Conservation (phyloP, 2,797 vertebrate genomes). For the Gouania willdenowi region DNA sequence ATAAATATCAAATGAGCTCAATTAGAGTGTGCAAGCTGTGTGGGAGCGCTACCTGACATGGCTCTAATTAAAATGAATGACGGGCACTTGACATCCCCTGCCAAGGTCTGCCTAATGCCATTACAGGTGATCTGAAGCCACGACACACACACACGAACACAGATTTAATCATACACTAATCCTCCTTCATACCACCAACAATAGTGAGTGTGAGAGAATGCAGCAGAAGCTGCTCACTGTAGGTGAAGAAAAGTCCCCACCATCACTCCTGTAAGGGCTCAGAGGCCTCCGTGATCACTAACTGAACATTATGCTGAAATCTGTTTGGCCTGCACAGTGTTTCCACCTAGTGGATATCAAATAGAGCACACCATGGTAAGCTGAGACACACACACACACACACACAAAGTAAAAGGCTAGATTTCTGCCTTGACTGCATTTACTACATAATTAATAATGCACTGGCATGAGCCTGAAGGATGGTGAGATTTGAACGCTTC, state of each 20-base stretch:
- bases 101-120: constrained; percentile 39
- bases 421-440: neutral
- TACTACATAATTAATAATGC: constrained; percentile 24
- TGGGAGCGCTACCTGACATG: constrained; percentile 26
- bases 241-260: too few relatives aligned
- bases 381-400: neutral
- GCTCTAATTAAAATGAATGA: constrained; percentile 59
- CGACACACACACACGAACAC: constrained; percentile 17
- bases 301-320: too few relatives aligned
- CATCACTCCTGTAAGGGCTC: too few relatives aligned
- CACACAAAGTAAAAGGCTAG: too few relatives aligned
- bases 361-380: too few relatives aligned
- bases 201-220: neutral
- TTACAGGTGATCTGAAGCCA: constrained; percentile 41
- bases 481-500: constrained; percentile 9
- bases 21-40: constrained; percentile 4
- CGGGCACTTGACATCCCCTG: constrained; percentile 31
- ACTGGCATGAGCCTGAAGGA: constrained; percentile 3
- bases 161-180: constrained; percentile 30
- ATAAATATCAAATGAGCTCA: constrained; percentile 56
- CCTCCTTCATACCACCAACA: constrained; percentile 19
- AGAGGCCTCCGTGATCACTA: too few relatives aligned
- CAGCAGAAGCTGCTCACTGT: too few relatives aligned
- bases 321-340: too few relatives aligned
- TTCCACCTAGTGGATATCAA: too few relatives aligned